Evolutionary conservation across 2,113 vertebrate genomes (phyloP).

Genomic region (Excalfactoria chinensis): DNA sequence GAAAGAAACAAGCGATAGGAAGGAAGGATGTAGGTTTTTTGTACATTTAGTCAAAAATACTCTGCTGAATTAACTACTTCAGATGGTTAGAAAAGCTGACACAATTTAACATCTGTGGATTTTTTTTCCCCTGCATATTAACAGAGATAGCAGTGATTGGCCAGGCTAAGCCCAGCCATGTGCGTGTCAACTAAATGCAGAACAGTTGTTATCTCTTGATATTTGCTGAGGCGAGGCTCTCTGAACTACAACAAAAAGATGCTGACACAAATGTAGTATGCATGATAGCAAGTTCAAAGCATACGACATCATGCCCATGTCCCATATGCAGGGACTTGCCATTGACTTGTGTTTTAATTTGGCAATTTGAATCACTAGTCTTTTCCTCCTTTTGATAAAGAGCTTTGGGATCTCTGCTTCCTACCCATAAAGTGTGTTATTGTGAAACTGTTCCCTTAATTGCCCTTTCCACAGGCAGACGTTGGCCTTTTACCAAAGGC

Average conservation of each 20-base stretch:
- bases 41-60: conserved; percentile 42
- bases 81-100: conserved; percentile 36
- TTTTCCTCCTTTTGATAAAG: not conserved
- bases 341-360: not conserved
- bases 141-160: conserved; percentile 38
- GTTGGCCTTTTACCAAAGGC: conserved; percentile 43
- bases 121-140: not conserved
- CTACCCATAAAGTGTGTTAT: not conserved
- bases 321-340: not conserved
- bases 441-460: not conserved
- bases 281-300: not conserved
- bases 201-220: conserved; percentile 34
- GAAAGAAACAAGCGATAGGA: not conserved
- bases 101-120: conserved; percentile 61
- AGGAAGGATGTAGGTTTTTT: not conserved
- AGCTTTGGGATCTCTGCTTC: not conserved
- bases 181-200: conserved; percentile 41
- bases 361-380: not conserved
- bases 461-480: conserved; percentile 48
- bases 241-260: conserved; percentile 22
- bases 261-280: conserved; percentile 18
- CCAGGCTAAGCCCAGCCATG: not conserved
- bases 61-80: conserved; percentile 41
- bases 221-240: conserved; percentile 53
- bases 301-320: not conserved